Evolutionary conservation across 2,797 vertebrate genomes (phyloP), one percentile per base, ranked within the genome.

Genomic region (Pygocentrus nattereri): DNA sequence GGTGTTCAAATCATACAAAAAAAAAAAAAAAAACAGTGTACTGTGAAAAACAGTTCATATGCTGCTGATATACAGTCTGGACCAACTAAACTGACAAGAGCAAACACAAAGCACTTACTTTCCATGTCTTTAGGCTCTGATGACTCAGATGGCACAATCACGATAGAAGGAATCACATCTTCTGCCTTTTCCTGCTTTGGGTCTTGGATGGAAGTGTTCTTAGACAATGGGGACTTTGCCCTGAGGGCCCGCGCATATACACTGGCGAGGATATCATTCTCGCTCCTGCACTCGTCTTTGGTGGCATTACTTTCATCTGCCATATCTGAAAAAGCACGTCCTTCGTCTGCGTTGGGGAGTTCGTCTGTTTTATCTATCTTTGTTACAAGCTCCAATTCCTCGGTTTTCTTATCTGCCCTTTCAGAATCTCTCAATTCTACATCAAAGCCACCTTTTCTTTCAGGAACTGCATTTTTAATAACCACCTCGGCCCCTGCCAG

Each of bases 101-200:
- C 38, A n/a, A 74, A 41, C 27, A 5, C 44, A 21, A 23, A n/a
- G 2, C 11, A 21, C 74, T 80, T 84, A 89, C 88, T 47, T 38
- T 80, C 61, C 4, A 30, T 54, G 59, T 74, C 30, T 27, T 61
- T 71, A 4, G 59, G 34, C 1, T 72, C 27, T 62, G 74, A 68
- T n/a, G 81, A 79, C 31, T 84, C 83, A 56, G 83, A 80, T 1
- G 84, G 34, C 52, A 83, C 38, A 19, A 89, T 80, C 34, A 86
- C 78, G 73, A 89, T 84, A 30, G 75, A 62, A 19, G 88, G 88
- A 76, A 87, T 34, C 0, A 3, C 19, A 56, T 21, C 59, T 27
- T 80, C 77, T 44, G 13, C 16, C n/a, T 34, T 41, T n/a, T 61
- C 69, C 59, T 41, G 84, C 21, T 44, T 62, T 44, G 58, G 59